phyloP scores from a whole-genome alignment of 2,113 vertebrate genomes.

The Maylandia zebra region DNA sequence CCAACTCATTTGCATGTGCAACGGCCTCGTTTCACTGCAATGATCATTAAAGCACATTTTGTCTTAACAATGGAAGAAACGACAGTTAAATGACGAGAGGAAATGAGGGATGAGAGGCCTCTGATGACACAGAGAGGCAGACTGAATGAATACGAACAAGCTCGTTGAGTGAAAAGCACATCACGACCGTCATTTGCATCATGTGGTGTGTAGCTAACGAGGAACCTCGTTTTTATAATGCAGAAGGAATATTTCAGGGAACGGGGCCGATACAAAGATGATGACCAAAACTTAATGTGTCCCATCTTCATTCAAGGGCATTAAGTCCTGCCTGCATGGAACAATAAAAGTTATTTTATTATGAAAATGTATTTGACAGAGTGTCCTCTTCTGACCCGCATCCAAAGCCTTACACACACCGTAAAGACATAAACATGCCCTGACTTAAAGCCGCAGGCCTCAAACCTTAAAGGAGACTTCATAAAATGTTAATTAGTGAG shows the following conservation, averaged over 20 bases:
- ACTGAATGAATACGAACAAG: neutral
- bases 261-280: neutral
- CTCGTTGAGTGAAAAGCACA: neutral
- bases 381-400: neutral
- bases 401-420: neutral
- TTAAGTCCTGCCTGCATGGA: neutral
- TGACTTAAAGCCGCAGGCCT: constrained; percentile 21
- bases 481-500: constrained; percentile 25
- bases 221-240: neutral
- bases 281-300: neutral
- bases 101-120: neutral
- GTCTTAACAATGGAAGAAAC: neutral
- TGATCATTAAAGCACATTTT: neutral
- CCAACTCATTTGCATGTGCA: neutral
- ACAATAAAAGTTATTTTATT: neutral
- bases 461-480: constrained; percentile 4
- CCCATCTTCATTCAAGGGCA: neutral
- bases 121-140: neutral
- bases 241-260: neutral
- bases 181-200: neutral
- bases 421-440: constrained; percentile 15
- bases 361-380: neutral
- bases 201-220: neutral
- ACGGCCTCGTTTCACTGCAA: neutral
- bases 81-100: neutral